These are phyloP conservation scores for Lethrus apterus DNA, from an alignment of 1,140 invertebrate species.

Conservation along the genomic window DNA sequence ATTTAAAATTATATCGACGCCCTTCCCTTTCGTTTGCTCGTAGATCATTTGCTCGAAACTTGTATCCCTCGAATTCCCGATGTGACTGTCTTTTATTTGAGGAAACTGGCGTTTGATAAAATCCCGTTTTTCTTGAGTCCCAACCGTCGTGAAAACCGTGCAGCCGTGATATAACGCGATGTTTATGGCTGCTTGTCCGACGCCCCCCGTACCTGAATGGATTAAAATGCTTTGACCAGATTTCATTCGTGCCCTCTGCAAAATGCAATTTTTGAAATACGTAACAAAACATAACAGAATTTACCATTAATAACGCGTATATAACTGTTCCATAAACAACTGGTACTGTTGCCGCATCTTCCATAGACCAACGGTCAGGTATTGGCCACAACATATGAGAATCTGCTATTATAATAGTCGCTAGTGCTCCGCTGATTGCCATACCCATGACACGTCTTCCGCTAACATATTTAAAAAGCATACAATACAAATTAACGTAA, in stretches of 20 bases:
- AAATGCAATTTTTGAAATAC: no score
- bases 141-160: conserved; percentile 64
- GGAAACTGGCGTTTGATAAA: conserved; percentile 48
- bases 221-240: no score
- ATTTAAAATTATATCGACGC: conserved; percentile 60
- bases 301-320: conserved; percentile 57
- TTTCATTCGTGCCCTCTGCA: no score
- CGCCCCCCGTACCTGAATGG: conserved; percentile 68
- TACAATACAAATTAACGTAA: neutral
- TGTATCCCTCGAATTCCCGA: conserved; percentile 55
- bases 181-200: conserved; percentile 72
- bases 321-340: conserved; percentile 67
- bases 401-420: neutral
- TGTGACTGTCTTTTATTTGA: conserved; percentile 38
- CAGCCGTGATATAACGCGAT: conserved; percentile 58
- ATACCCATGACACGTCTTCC: neutral
- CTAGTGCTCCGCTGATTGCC: conserved; percentile 40
- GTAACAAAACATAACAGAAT: no score
- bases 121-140: conserved; percentile 59
- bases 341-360: conserved; percentile 71
- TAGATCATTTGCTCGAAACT: conserved; percentile 53
- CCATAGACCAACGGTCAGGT: conserved; percentile 61
- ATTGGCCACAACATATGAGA: conserved; percentile 33
- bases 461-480: neutral
- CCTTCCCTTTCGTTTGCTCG: conserved; percentile 49